phyloP scores from a whole-genome alignment of 2,888 invertebrate genomes.

The Coelogynopora nodosa region DNA sequence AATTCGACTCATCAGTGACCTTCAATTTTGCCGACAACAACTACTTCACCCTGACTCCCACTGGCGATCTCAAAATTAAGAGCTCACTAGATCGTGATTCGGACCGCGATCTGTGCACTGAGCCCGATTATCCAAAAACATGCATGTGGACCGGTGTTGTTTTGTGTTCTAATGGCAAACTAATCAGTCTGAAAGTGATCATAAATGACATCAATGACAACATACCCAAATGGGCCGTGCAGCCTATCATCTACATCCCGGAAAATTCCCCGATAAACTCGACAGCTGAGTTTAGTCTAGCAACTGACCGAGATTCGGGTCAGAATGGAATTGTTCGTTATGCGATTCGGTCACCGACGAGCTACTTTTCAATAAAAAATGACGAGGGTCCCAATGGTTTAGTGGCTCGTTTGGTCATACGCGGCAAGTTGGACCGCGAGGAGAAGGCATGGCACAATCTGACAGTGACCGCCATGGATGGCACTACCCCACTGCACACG shows the following conservation, averaged over 20 bases:
- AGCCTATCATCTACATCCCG: not conserved
- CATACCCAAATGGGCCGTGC: not conserved
- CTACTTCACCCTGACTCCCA: not conserved
- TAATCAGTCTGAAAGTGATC: conserved; percentile 33
- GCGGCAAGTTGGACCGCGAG: conserved; percentile 33
- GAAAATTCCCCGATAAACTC: conserved; percentile 35
- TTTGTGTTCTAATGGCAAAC: not conserved
- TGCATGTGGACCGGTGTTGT: conserved; percentile 12
- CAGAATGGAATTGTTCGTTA: conserved; percentile 36
- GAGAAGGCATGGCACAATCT: conserved; percentile 12
- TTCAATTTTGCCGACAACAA: not conserved
- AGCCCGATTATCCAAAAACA: not conserved
- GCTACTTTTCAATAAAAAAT: conserved; percentile 29
- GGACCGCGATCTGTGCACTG: conserved; percentile 25
- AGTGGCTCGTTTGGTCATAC: conserved; percentile 22
- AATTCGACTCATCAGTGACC: not conserved
- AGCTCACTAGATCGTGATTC: conserved; percentile 26
- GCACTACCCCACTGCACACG: conserved; percentile 26
- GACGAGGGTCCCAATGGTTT: conserved; percentile 11
- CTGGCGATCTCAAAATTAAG: not conserved
- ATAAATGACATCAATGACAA: conserved; percentile 40
- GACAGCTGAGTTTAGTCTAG: conserved; percentile 34
- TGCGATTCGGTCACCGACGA: not conserved
- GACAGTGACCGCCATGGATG: conserved; percentile 35
- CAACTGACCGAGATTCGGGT: conserved; percentile 33